phyloP scores from a whole-genome alignment of 2,888 invertebrate genomes.

The Troglohyphantes excavatus region DNA sequence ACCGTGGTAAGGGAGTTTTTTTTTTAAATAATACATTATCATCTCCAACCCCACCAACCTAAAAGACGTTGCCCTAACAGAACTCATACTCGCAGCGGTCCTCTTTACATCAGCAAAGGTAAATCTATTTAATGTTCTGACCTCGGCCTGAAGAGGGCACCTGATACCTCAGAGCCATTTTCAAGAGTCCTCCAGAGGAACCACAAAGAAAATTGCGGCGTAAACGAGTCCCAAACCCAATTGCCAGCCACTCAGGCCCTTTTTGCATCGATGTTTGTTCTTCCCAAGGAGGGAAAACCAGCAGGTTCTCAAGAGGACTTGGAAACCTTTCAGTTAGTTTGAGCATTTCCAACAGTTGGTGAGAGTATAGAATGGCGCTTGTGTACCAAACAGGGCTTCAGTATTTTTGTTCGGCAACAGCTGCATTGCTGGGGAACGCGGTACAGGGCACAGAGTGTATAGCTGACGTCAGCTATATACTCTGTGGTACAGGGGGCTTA shows the following conservation, averaged over 20 bases:
- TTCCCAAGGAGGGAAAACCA: conserved; percentile 50
- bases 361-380: not conserved
- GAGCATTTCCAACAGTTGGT: no score
- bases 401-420: not conserved
- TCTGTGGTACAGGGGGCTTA: no score
- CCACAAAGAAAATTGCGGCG: conserved; percentile 52
- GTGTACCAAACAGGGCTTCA: conserved; percentile 16
- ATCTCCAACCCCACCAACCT: not conserved
- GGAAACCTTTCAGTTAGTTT: conserved; percentile 2
- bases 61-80: not conserved
- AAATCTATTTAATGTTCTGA: conserved; percentile 10
- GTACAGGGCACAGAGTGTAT: not conserved
- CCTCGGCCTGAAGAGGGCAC: conserved; percentile 43
- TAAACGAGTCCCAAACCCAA: conserved; percentile 48
- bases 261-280: conserved; percentile 45
- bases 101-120: conserved; percentile 11
- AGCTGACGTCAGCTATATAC: no score
- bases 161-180: conserved; percentile 46
- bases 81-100: not conserved
- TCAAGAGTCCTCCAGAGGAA: conserved; percentile 17
- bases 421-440: conserved; percentile 11
- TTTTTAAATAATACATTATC: not conserved
- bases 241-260: conserved; percentile 21
- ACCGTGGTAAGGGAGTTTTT: not conserved
- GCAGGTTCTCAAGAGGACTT: not conserved